Base-by-base conservation (phyloP, 2,797 vertebrate genomes). In the Rhodeus uyekii region DNA sequence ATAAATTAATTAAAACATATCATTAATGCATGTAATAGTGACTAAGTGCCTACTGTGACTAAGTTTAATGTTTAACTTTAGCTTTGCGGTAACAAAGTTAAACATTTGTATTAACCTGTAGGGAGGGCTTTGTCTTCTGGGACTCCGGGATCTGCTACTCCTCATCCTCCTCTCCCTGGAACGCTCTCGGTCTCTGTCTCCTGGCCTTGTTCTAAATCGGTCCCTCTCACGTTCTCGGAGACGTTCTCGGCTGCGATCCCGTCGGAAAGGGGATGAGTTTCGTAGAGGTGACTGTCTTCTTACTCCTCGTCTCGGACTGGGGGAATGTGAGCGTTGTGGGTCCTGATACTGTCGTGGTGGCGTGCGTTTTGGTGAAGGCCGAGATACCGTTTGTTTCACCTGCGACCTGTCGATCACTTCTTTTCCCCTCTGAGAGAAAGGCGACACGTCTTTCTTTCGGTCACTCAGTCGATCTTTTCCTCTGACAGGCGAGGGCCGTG, bases 271-370 rank as follows among this genome's bases (percentile, higher is more conserved):
- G 1, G 82, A 80, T 16, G 46, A 63, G 46, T 48, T 65, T 39
- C 92, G 94, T 86, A 92, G 93, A 42, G 95, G 96, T 64, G 95
- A 95, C 2, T 91, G 87, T 91, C 95, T 96, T 86, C 96, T 94
- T 22, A 86, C 91, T 18, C 89, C 92, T 80, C 90, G 92, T 22
- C 92, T 92, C 32, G 92, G 92, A 87, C 92, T 93, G 84, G 92
- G 93, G 71, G 92, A 92, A 42, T 91, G 85, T 4, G 92, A 92
- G 44, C 92, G 86, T 8, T 92, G 90, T 46, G 93, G 92, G 87
- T 95, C 91, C 92, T 96, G 92, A 87, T 97, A 96, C 90, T 95
- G 93, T 87, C 94, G 89, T 0, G 93, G 93, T 0, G 94, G 94
- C 0, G 94, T 95, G 83, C 88, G 91, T 2, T 93, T 94, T 32